These are phyloP conservation scores for Delphinapterus leucas DNA, from an alignment of 2,113 vertebrate genomes.

Conservation along the genomic window DNA sequence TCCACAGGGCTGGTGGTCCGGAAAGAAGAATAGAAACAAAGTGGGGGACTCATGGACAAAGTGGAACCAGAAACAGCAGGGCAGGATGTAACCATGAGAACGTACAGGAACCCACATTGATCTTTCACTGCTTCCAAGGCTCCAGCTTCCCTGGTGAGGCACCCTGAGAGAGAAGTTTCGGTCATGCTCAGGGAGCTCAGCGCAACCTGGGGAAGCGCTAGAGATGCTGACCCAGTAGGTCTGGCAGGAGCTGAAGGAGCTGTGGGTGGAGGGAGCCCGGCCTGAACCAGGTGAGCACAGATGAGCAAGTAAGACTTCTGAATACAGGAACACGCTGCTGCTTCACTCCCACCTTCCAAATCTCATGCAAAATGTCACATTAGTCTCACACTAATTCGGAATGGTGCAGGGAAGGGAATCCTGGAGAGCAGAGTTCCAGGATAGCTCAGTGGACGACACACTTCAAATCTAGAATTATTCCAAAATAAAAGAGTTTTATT, in stretches of 20 bases:
- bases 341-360: not conserved
- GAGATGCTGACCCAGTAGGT: not conserved
- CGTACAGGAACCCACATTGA: accelerated
- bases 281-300: not conserved
- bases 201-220: accelerated
- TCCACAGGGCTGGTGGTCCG: not conserved
- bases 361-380: not conserved
- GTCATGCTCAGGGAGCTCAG: not conserved
- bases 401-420: not conserved
- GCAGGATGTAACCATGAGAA: not conserved
- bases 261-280: accelerated
- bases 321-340: not conserved
- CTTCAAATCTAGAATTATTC: not conserved
- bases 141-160: not conserved
- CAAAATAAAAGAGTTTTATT: not conserved
- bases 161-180: not conserved
- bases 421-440: not conserved
- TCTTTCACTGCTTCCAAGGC: not conserved
- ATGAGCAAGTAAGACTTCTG: not conserved
- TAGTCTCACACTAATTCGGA: not conserved
- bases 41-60: not conserved
- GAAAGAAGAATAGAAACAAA: not conserved
- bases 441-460: not conserved
- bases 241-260: not conserved
- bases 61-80: accelerated